Conservation (phyloP, 2,888 invertebrate species). For the Zonitis immaculata region DNA sequence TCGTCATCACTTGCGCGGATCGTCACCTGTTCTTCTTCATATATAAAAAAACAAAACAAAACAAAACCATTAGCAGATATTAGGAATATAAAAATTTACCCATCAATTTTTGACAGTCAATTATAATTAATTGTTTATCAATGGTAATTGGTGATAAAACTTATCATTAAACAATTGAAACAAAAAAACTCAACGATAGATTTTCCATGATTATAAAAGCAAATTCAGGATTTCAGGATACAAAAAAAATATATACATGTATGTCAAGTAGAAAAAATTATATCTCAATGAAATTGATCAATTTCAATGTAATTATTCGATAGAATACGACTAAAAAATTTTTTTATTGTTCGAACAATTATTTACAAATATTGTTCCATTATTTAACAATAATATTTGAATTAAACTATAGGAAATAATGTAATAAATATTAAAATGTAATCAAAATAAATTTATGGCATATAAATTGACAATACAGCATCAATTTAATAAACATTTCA, state of each 20-base stretch:
- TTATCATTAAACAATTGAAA: constrained; percentile 1
- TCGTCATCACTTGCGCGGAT: constrained; percentile 19
- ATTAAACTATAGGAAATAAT: background rate
- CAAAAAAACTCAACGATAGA: background rate
- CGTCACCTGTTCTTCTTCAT: constrained; percentile 18
- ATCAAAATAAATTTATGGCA: constrained; percentile 1
- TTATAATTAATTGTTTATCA: constrained; percentile 10
- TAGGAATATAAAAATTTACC: constrained; percentile 5
- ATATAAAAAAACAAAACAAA: too few species aligned
- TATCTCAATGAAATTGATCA: too few species aligned
- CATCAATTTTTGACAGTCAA: constrained; percentile 9
- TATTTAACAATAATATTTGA: background rate
- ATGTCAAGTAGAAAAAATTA: too few species aligned
- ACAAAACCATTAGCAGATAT: constrained; percentile 12
- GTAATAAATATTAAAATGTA: background rate
- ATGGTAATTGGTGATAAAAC: constrained; percentile 1
- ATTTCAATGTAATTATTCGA: background rate
- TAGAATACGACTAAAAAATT: background rate
- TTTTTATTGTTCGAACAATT: background rate
- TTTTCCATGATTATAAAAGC: too few species aligned
- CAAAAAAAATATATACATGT: too few species aligned
- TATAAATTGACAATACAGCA: background rate
- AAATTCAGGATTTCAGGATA: too few species aligned
- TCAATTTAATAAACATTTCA: background rate
- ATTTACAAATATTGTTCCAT: background rate